These are phyloP conservation scores for Idaea aversata DNA, from an alignment of 2,888 invertebrate genomes.

Conservation along the genomic window DNA sequence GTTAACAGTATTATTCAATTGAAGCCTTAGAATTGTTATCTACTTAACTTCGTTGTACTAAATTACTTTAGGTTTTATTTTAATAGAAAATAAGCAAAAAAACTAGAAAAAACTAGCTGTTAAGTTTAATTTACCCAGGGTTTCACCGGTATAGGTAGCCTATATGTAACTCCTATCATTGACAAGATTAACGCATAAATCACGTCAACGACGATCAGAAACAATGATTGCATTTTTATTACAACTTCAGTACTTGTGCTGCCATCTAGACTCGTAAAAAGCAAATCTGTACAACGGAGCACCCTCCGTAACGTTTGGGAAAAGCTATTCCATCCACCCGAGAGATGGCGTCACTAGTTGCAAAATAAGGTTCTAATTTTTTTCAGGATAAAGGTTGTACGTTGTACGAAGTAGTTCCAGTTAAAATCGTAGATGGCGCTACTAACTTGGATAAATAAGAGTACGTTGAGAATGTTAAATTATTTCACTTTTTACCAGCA, in stretches of 20 bases:
- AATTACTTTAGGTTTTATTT: not conserved
- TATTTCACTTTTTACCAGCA: not conserved
- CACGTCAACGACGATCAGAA: not conserved
- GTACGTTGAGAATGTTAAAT: not conserved
- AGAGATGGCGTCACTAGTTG: not conserved
- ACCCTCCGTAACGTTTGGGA: not conserved
- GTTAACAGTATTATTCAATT: not conserved
- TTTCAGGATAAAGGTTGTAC: not conserved
- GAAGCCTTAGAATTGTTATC: not conserved
- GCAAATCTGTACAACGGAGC: not conserved
- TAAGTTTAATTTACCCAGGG: too few relatives aligned
- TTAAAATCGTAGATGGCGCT: conserved; percentile 2
- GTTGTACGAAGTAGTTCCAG: not conserved
- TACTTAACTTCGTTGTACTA: not conserved
- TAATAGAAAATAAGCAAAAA: too few relatives aligned
- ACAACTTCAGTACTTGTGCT: conserved; percentile 11
- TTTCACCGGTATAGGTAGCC: too few relatives aligned
- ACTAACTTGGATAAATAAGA: not conserved
- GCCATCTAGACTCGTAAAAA: conserved; percentile 24
- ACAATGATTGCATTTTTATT: not conserved
- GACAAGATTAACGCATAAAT: too few relatives aligned
- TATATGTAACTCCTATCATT: too few relatives aligned
- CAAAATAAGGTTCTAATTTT: not conserved
- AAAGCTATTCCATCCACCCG: not conserved
- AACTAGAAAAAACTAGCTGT: too few relatives aligned